These are phyloP conservation scores for Agrochola lota DNA, from an alignment of 2,888 invertebrate genomes.

Conservation along the genomic window DNA sequence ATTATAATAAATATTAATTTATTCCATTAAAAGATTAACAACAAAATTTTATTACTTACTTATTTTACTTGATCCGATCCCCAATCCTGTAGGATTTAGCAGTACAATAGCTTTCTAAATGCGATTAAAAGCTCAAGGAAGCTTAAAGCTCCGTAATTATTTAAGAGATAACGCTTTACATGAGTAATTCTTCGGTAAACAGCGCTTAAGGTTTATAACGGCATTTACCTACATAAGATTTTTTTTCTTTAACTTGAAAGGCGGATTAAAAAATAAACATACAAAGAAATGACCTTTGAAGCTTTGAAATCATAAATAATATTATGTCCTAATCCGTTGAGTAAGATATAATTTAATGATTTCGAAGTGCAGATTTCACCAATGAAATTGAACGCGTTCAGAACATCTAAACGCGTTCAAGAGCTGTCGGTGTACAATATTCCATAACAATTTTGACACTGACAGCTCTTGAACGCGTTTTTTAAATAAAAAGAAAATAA, in stretches of 20 bases:
- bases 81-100: background rate
- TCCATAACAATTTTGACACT: too few species aligned
- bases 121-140: slow-evolving; percentile 25
- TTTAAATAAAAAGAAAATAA: too few species aligned
- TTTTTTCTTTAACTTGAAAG: background rate
- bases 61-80: background rate
- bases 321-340: background rate
- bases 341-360: background rate
- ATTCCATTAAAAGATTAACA: too few species aligned
- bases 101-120: slow-evolving; percentile 11
- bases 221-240: background rate
- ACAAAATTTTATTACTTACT: background rate
- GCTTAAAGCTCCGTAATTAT: slow-evolving; percentile 9
- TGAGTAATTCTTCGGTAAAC: slow-evolving; percentile 15
- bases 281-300: too few species aligned
- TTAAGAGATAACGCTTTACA: background rate
- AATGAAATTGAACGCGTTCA: too few species aligned
- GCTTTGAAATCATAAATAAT: background rate
- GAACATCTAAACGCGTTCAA: too few species aligned
- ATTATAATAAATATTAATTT: too few species aligned
- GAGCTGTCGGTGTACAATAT: too few species aligned
- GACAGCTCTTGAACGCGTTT: too few species aligned
- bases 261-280: too few species aligned
- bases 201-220: background rate
- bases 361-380: too few species aligned